Evolutionary conservation across 2,113 vertebrate species (phyloP).

Genomic region (Mustelus asterias): DNA sequence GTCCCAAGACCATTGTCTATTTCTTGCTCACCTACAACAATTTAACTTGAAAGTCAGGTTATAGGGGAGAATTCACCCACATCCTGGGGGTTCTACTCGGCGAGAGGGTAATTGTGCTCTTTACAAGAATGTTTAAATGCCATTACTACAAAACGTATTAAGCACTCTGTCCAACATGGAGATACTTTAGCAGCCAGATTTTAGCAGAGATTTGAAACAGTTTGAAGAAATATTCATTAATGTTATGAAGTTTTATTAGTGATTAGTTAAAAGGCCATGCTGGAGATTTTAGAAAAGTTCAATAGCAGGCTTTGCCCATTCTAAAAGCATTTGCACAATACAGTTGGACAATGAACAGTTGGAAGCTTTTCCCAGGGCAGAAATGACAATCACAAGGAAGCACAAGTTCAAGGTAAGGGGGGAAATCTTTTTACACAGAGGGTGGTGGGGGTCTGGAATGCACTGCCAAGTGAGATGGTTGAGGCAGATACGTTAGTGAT

Average conservation of each 20-base stretch:
- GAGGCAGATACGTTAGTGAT: too few species aligned
- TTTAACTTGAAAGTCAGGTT: neutral
- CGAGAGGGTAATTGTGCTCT: neutral
- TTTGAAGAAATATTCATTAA: neutral
- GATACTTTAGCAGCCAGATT: neutral
- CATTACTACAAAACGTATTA: neutral
- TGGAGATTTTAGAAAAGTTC: neutral
- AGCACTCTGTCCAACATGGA: neutral
- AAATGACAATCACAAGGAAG: too few species aligned
- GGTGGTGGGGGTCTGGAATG: too few species aligned
- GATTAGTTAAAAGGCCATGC: neutral
- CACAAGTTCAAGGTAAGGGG: too few species aligned
- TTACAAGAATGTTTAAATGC: neutral
- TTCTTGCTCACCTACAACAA: neutral
- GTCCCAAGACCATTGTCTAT: neutral
- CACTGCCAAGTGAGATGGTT: too few species aligned
- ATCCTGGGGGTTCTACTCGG: neutral
- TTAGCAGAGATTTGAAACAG: neutral
- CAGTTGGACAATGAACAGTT: too few species aligned
- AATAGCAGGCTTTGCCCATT: neutral
- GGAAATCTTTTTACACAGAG: too few species aligned
- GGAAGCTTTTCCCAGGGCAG: too few species aligned
- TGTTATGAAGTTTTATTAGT: neutral
- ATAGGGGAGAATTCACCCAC: neutral
- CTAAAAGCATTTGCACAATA: neutral